Evolutionary conservation across 1,140 invertebrate species (phyloP).

Genomic region (Drosophila rufa): DNA sequence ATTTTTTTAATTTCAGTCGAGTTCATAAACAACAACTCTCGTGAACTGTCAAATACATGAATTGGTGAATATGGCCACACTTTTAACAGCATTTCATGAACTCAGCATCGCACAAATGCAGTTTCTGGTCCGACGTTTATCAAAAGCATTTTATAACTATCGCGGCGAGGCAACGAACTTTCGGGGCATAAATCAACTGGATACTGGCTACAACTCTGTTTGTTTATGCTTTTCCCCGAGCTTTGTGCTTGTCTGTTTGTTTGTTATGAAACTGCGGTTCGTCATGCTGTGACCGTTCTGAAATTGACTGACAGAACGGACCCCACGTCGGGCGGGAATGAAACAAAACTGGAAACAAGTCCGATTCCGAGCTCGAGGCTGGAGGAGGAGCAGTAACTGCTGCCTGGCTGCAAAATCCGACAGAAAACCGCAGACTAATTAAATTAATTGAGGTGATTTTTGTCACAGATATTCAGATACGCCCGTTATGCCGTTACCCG

Average conservation of each 20-base stretch:
- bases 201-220: conserved; percentile 50
- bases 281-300: conserved; percentile 71
- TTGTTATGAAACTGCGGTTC: conserved; percentile 53
- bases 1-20: no score
- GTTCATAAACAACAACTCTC: no score
- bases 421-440: conserved; percentile 81
- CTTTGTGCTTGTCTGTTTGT: conserved; percentile 37
- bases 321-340: conserved; percentile 24
- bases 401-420: conserved; percentile 41
- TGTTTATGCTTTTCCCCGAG: conserved; percentile 59
- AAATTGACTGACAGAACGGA: conserved; percentile 41
- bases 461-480: conserved; percentile 64
- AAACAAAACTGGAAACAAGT: conserved; percentile 2
- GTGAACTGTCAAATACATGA: not conserved
- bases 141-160: conserved; percentile 57
- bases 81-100: not conserved
- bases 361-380: not conserved
- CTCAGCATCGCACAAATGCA: not conserved
- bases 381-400: conserved; percentile 22
- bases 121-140: conserved; percentile 51
- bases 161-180: conserved; percentile 44
- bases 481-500: conserved; percentile 43
- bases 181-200: conserved; percentile 50
- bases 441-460: conserved; percentile 83
- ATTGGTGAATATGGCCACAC: not conserved